Conservation (phyloP, 2,113 vertebrate genomes). For the Halichoeres trimaculatus region DNA sequence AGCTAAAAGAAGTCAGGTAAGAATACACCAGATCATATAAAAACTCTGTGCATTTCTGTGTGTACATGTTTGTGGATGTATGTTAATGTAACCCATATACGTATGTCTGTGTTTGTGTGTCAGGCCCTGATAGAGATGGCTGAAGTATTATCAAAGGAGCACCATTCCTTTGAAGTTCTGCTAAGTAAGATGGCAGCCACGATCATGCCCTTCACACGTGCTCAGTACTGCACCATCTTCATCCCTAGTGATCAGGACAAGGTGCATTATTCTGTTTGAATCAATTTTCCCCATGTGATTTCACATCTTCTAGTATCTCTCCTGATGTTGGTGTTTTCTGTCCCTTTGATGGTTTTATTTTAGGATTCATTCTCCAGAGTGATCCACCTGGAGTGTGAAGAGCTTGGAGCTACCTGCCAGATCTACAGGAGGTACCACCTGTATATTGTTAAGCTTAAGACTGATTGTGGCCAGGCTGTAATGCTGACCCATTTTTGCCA, state of each 20-base stretch:
- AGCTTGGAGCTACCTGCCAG: slow-evolving; percentile 50
- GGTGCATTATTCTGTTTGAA: slow-evolving; percentile 16
- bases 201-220: slow-evolving; percentile 69
- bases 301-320: background rate
- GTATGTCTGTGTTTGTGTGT: background rate
- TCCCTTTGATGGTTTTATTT: background rate
- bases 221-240: slow-evolving; percentile 73
- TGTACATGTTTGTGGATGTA: background rate
- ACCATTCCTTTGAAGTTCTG: slow-evolving; percentile 65
- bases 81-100: background rate
- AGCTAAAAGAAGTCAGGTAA: slow-evolving; percentile 71
- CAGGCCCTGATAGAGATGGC: slow-evolving; percentile 72
- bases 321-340: background rate
- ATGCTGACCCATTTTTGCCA: background rate
- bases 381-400: slow-evolving; percentile 67
- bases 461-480: too few species aligned
- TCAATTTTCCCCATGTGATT: background rate
- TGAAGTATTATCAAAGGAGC: slow-evolving; percentile 61
- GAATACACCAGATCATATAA: background rate
- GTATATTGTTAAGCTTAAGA: background rate
- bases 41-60: background rate
- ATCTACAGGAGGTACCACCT: slow-evolving; percentile 61
- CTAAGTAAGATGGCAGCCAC: slow-evolving; percentile 71
- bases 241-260: slow-evolving; percentile 34
- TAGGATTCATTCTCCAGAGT: slow-evolving; percentile 62